Conservation (phyloP, 2,888 invertebrate genomes). For the Saturnia japonica region DNA sequence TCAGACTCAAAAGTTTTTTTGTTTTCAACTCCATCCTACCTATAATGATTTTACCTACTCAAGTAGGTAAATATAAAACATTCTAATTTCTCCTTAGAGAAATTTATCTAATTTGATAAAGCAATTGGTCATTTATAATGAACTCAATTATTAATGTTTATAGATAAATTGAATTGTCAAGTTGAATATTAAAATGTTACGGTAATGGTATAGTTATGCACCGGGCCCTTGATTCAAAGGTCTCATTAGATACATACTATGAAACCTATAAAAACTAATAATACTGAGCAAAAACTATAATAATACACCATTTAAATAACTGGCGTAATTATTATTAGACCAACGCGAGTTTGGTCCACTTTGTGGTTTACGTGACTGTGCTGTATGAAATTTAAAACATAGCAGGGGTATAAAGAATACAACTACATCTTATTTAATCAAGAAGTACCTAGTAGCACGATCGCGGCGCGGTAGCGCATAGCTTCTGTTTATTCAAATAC, state of each 20-base stretch:
- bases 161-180: background rate
- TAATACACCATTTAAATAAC: conserved; percentile 43
- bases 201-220: conserved; percentile 36
- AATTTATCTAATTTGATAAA: conserved; percentile 61
- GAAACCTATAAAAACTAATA: conserved; percentile 65
- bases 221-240: conserved; percentile 64
- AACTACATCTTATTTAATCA: background rate
- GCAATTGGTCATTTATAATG: conserved; percentile 28
- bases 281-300: conserved; percentile 76
- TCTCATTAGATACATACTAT: conserved; percentile 48
- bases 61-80: conserved; percentile 62
- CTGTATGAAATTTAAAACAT: conserved; percentile 15
- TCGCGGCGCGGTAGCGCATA: conserved; percentile 6
- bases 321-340: conserved; percentile 47
- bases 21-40: conserved; percentile 70
- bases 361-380: conserved; percentile 14
- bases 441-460: background rate
- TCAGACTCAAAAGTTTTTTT: conserved; percentile 49
- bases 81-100: conserved; percentile 59
- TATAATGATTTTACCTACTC: conserved; percentile 68
- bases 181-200: background rate
- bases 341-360: conserved; percentile 69
- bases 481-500: background rate
- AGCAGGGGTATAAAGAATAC: conserved; percentile 9
- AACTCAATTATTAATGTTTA: conserved; percentile 14